Base-by-base conservation (phyloP, 2,797 vertebrate genomes). In the Picus viridis region DNA sequence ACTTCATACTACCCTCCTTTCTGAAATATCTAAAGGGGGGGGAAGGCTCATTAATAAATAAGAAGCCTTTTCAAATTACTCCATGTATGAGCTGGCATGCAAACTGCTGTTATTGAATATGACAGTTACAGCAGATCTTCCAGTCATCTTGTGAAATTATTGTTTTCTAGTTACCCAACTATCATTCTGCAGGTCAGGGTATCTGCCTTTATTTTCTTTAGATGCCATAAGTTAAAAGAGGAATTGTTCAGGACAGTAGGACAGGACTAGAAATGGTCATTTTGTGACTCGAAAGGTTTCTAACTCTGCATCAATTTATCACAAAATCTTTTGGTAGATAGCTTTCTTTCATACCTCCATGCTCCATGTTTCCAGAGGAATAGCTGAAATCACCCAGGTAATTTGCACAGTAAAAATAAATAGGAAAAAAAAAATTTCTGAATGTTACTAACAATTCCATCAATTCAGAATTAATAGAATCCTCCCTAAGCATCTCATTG, bases 31-130 rank as follows among this genome's bases (percentile, higher is more conserved):
- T 74, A 73, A 89, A 77, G 57, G 8, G 34, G 34, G 58, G 89
- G 77, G 74, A 92, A 62, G 9, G 18, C 67, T 90, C 74, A 95
- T 94, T 96, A 96, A 96, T 96, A 94, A 96, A 90, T 94, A 71
- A 95, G 80, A 56, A 93, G 68, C 57, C 74, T 83, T 94, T 93
- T 95, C 68, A 83, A 71, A 68, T 59, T 69, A 88, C n/a, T 86
- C 88, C 58, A 41, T 74, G 51, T 88, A 51, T 64, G 80, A 85
- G 49, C 74, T 82, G 70, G 56, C 71, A 43, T 53, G 58, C 39
- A 83, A 92, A 94, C 85, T 87, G 82, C 65, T 89, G 43, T 86
- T 65, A 76, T 53, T 84, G 92, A 92, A 82, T 34, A 12, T 2
- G 54, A 73, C 86, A 92, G 88, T 87, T 86, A 18, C 47, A 69